These are phyloP conservation scores for Corythoichthys intestinalis DNA, from an alignment of 2,113 vertebrate species.

Conservation along the genomic window DNA sequence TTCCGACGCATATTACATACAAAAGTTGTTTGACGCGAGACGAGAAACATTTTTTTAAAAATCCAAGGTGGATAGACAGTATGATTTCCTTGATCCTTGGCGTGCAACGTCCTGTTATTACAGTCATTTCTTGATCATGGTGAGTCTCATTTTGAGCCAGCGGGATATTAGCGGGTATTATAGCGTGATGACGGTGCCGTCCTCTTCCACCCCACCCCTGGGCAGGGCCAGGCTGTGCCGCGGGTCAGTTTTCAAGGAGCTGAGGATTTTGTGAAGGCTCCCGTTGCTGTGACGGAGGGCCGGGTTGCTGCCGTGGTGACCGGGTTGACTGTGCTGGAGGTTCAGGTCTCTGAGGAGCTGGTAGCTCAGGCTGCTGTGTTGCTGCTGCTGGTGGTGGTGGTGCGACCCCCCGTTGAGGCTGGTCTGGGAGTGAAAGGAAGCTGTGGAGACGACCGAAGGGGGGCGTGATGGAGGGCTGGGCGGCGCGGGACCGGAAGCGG, in stretches of 20 bases:
- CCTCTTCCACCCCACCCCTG: conserved; percentile 90
- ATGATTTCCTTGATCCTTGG: conserved; percentile 36
- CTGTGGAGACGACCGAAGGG: conserved; percentile 71
- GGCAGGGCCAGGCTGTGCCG: conserved; percentile 91
- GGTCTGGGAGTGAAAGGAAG: conserved; percentile 75
- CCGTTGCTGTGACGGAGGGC: conserved; percentile 84
- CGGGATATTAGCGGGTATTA: conserved; percentile 65
- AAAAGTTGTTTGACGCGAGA: conserved; percentile 43
- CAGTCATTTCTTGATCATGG: conserved; percentile 7
- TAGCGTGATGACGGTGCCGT: conserved; percentile 94
- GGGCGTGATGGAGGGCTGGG: conserved; percentile 68
- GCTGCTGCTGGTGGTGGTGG: conserved; percentile 47
- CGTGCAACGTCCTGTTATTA: conserved; percentile 36
- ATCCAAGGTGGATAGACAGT: conserved; percentile 49
- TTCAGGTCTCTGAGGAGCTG: conserved; percentile 82
- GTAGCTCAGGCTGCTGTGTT: conserved; percentile 72
- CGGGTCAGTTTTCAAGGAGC: conserved; percentile 87
- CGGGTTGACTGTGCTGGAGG: conserved; percentile 66
- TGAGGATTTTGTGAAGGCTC: conserved; percentile 89
- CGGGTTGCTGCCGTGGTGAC: conserved; percentile 68
- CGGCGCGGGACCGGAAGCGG: conserved; percentile 23
- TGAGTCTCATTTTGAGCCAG: conserved; percentile 56
- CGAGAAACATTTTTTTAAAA: conserved; percentile 43
- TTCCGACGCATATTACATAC: conserved; percentile 51
- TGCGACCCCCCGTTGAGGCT: conserved; percentile 79